phyloP scores from a whole-genome alignment of 64 coral and sea anemone genomes.

The Porites australiensis region DNA sequence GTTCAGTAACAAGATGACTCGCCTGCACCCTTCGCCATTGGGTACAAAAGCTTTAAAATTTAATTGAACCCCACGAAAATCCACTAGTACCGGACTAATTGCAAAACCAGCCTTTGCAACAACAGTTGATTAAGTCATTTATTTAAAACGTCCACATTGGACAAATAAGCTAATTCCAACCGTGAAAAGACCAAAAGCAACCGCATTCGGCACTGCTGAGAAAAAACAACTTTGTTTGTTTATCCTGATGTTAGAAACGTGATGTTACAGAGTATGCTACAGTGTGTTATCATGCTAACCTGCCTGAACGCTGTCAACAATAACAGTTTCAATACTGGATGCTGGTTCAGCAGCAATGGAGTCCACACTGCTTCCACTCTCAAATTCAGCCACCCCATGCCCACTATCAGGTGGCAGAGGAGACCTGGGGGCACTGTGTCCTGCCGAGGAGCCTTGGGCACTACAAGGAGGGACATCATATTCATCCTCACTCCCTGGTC shows the following conservation, averaged over 20 bases:
- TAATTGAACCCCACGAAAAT: too few species aligned
- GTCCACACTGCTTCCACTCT: slow-evolving; percentile 95
- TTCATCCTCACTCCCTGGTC: slow-evolving; percentile 96
- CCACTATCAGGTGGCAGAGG: slow-evolving; percentile 79
- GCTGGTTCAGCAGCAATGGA: slow-evolving; percentile 92
- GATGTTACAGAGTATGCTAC: not conserved
- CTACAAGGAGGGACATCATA: slow-evolving; percentile 80
- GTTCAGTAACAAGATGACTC: too few species aligned
- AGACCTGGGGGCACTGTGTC: slow-evolving; percentile 94
- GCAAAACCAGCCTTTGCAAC: too few species aligned
- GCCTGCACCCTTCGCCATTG: too few species aligned
- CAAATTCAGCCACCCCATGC: slow-evolving; percentile 84
- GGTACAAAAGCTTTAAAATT: too few species aligned
- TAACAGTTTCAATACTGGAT: slow-evolving; percentile 78
- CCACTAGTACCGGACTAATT: too few species aligned
- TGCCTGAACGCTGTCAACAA: slow-evolving; percentile 68
- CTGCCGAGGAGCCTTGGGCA: slow-evolving; percentile 86
- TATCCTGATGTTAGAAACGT: not conserved
- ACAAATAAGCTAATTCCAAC: too few species aligned
- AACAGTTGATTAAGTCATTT: too few species aligned
- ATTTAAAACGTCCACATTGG: too few species aligned
- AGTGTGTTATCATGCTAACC: not conserved
- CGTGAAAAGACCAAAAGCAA: not conserved
- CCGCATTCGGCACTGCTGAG: not conserved
- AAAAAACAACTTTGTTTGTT: not conserved